These are phyloP conservation scores for Chrysomallon squamiferum DNA, from an alignment of 1,140 invertebrate genomes.

Conservation along the genomic window DNA sequence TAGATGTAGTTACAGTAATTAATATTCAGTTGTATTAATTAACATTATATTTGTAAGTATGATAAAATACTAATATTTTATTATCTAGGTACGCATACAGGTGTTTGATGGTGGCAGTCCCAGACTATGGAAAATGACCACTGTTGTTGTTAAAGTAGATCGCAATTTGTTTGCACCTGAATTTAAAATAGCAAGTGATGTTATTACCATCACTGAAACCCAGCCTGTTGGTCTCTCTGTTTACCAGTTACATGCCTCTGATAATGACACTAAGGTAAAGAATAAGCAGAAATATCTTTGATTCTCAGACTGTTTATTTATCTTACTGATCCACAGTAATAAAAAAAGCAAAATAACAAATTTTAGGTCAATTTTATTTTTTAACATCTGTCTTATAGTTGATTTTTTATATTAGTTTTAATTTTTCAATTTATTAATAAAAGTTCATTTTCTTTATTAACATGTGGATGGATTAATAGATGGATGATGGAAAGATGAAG, in stretches of 20 bases:
- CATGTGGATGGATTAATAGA: too few relatives aligned
- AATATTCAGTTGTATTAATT: too few relatives aligned
- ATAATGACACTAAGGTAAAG: conserved; percentile 25
- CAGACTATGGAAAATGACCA: conserved; percentile 19
- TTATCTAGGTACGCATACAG: conserved; percentile 42
- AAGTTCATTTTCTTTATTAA: neutral
- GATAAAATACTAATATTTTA: conserved; percentile 13
- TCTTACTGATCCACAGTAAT: neutral
- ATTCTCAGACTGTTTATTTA: neutral
- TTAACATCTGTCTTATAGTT: neutral
- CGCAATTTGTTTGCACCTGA: conserved; percentile 43
- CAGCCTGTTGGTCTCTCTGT: conserved; percentile 19
- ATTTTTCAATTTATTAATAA: neutral
- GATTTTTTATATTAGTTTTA: neutral
- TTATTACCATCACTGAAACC: conserved; percentile 22
- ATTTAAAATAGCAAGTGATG: conserved; percentile 65
- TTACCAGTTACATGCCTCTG: conserved; percentile 36
- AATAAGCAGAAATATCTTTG: neutral
- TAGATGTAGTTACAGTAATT: too few relatives aligned
- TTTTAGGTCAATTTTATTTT: neutral
- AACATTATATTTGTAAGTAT: too few relatives aligned
- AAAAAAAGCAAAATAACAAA: neutral
- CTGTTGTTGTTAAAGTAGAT: conserved; percentile 41
- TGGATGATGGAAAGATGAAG: too few relatives aligned
- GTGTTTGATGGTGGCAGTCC: conserved; percentile 51